Base-by-base conservation (phyloP, 2,888 invertebrate species). In the Alitta virens region DNA sequence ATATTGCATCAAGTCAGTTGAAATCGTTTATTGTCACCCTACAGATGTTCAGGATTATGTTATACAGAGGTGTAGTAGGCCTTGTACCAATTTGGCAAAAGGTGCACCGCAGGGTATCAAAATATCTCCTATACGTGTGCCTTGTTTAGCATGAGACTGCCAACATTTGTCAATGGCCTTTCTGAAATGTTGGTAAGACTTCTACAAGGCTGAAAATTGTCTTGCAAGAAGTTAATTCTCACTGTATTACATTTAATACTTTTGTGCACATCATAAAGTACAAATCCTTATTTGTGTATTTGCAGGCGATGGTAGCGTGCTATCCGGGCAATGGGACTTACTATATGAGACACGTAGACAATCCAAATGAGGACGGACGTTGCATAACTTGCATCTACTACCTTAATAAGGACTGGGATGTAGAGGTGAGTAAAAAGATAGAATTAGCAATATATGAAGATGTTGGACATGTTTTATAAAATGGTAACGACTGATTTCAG, bases 341-440 rank as follows among this genome's bases (percentile, higher is more conserved):
- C 78, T 98, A 98, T 83, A 92, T 97, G 60, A 93, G 94, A 82
- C 98, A 98, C 83, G 94, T 98, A 49, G 98, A 98, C 84, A 98
- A 98, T 85, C 97, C 98, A 5, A 94, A 94, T 82, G 88, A 89
- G 75, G 98, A 98, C 83, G 98, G 98, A 21, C 87, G 98, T 69
- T 94, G 95, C 79, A 92, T 98, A 77, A 98, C 98, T 7, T 92
- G 94, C 67, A 98, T 98, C 76, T 98, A 98, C 84, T 98, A 98
- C 85, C 88, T 97, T 75, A 98, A 98, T 84, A 87, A 90, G 77
- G 88, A 94, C 84, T 98, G 97, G 97, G 89, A 93, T 82, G 88
- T 89, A 59, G 86, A 88, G 79, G 88, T 89, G 75, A 87, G 86
- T 61, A n/a, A 33, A n/a, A n/a, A n/a, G n/a, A n/a, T n/a, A n/a